Conservation (phyloP, 2,888 invertebrate genomes). For the Apamea anceps region DNA sequence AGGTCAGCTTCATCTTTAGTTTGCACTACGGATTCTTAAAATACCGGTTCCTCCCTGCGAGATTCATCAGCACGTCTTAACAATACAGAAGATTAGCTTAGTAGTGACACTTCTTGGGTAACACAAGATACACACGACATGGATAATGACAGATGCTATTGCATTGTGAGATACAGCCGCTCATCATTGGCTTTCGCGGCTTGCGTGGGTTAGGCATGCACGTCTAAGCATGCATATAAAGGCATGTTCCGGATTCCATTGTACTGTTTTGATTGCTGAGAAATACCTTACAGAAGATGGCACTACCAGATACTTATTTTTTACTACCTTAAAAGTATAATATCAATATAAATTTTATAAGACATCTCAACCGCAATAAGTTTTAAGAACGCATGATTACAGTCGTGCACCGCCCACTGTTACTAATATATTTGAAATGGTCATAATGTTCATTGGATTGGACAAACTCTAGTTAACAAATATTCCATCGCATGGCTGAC, state of each 20-base stretch:
- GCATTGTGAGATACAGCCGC: conserved; percentile 26
- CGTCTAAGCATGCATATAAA: conserved; percentile 30
- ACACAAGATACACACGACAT: conserved; percentile 26
- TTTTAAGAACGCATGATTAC: conserved; percentile 53
- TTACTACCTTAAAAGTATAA: conserved; percentile 39
- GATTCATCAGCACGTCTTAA: neutral
- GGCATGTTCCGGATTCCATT: conserved; percentile 35
- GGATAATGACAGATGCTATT: conserved; percentile 27
- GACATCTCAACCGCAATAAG: conserved; percentile 52
- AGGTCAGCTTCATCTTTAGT: neutral
- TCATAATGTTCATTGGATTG: conserved; percentile 71
- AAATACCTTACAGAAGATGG: conserved; percentile 10
- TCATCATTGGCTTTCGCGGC: conserved; percentile 22
- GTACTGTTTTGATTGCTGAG: conserved; percentile 5
- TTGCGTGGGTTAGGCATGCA: conserved; percentile 50
- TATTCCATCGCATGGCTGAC: conserved; percentile 74
- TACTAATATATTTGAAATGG: conserved; percentile 71
- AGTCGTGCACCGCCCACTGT: conserved; percentile 71
- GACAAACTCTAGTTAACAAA: conserved; percentile 73
- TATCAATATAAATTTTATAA: conserved; percentile 53
- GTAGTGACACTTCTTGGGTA: neutral
- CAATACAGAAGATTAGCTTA: neutral
- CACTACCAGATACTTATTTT: conserved; percentile 34
- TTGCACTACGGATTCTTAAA: neutral
- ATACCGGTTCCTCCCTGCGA: neutral